Conservation (phyloP, 2,113 vertebrate species). For the Phyllostomus discolor region DNA sequence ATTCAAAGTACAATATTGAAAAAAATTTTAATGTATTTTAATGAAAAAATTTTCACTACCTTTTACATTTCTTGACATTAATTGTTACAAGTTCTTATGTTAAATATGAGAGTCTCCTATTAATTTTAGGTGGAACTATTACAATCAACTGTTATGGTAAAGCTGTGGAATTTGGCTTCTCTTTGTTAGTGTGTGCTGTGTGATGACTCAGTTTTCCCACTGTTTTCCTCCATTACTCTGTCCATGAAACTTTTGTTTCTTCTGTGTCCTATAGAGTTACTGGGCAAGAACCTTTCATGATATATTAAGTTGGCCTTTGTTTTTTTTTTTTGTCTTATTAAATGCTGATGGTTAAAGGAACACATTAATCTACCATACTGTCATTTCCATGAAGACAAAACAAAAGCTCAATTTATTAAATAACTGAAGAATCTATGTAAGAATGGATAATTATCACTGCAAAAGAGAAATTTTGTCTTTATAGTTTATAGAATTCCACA, state of each 20-base stretch:
- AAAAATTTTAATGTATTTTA: neutral
- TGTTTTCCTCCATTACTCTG: neutral
- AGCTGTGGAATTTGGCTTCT: neutral
- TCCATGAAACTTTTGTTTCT: neutral
- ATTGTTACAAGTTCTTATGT: neutral
- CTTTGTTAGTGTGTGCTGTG: neutral
- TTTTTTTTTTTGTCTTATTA: neutral
- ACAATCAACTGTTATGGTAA: neutral
- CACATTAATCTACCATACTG: neutral
- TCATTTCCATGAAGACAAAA: constrained; percentile 40
- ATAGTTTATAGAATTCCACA: neutral
- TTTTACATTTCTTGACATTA: constrained; percentile 28
- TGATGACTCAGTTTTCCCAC: neutral
- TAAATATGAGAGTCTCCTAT: neutral
- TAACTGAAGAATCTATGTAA: neutral
- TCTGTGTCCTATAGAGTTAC: neutral
- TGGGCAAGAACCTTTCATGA: neutral
- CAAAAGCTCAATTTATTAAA: constrained; percentile 44
- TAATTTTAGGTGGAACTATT: constrained; percentile 2
- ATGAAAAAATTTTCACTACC: constrained; percentile 5
- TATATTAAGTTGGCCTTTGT: neutral
- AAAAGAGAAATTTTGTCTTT: constrained; percentile 7
- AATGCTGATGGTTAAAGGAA: neutral
- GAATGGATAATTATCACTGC: constrained; percentile 28
- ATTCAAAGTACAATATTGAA: constrained; percentile 7